Conservation (phyloP, 53 echinoderm and acorn worm genomes). For the Holothuria scabra region DNA sequence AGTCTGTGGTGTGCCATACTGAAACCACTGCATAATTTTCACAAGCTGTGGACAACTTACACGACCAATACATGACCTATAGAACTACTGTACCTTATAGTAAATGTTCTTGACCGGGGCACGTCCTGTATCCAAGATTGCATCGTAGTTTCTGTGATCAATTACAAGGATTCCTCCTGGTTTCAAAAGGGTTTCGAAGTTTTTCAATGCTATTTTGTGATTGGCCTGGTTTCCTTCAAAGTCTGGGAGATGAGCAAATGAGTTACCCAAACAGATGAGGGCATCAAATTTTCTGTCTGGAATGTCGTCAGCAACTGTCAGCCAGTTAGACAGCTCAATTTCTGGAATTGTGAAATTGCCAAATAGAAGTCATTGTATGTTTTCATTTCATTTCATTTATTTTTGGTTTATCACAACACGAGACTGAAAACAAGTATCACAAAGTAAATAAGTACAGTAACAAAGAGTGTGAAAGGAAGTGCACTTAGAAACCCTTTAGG, state of each 20-base stretch:
- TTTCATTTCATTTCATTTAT: too few species aligned
- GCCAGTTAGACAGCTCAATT: conserved; percentile 95
- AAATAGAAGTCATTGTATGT: too few species aligned
- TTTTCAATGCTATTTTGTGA: conserved; percentile 78
- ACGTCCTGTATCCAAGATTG: conserved; percentile 91
- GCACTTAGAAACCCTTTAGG: too few species aligned
- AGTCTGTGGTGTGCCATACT: too few species aligned
- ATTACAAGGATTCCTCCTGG: conserved; percentile 91
- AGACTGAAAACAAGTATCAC: too few species aligned
- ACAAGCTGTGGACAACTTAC: too few species aligned
- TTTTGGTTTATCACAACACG: too few species aligned
- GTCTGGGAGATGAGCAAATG: conserved; percentile 96
- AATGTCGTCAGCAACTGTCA: conserved; percentile 88
- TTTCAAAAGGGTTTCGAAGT: conserved; percentile 78
- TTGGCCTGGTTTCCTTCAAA: conserved; percentile 84
- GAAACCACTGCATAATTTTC: too few species aligned
- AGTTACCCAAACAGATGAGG: conserved; percentile 93
- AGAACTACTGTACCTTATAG: conserved; percentile 87
- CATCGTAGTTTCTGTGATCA: conserved; percentile 95
- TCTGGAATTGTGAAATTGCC: too few species aligned
- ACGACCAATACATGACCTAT: too few species aligned
- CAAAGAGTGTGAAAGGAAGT: too few species aligned
- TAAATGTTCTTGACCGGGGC: conserved; percentile 95
- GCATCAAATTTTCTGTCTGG: conserved; percentile 78
- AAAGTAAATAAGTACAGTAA: too few species aligned